Evolutionary conservation across 2,888 invertebrate genomes (phyloP).

Genomic region (Petrophora chlorosata): DNA sequence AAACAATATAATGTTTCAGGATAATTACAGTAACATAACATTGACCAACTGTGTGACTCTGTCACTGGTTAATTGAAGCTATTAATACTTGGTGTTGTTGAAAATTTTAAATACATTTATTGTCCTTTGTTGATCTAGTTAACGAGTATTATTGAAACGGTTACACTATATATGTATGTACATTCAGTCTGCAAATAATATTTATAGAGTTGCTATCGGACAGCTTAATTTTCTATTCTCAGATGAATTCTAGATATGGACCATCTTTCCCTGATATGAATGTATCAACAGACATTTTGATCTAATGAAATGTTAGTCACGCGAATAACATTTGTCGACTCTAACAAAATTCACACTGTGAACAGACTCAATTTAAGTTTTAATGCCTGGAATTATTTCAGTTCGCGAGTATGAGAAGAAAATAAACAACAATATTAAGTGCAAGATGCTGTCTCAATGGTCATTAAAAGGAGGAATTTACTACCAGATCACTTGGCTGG

Average conservation of each 20-base stretch:
- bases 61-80: conserved; percentile 39
- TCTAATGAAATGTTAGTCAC: not conserved
- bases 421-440: conserved; percentile 21
- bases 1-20: conserved; percentile 17
- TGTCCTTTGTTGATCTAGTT: conserved; percentile 38
- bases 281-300: not conserved
- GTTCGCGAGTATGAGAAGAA: conserved; percentile 6
- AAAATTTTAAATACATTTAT: conserved; percentile 43
- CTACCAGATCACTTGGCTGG: conserved; percentile 15
- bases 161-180: conserved; percentile 36
- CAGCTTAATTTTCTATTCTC: not conserved
- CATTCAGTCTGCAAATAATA: too few relatives aligned
- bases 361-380: not conserved
- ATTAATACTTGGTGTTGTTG: conserved; percentile 39
- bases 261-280: too few relatives aligned
- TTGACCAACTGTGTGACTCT: conserved; percentile 31
- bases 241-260: not conserved
- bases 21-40: conserved; percentile 19
- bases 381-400: conserved; percentile 8
- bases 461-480: conserved; percentile 30
- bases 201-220: not conserved
- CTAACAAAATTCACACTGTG: too few relatives aligned
- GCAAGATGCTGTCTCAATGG: conserved; percentile 15
- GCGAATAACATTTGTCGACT: not conserved
- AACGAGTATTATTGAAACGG: conserved; percentile 43